These are phyloP conservation scores for Heliconius charithonia DNA, from an alignment of 2,888 invertebrate genomes.

Conservation along the genomic window DNA sequence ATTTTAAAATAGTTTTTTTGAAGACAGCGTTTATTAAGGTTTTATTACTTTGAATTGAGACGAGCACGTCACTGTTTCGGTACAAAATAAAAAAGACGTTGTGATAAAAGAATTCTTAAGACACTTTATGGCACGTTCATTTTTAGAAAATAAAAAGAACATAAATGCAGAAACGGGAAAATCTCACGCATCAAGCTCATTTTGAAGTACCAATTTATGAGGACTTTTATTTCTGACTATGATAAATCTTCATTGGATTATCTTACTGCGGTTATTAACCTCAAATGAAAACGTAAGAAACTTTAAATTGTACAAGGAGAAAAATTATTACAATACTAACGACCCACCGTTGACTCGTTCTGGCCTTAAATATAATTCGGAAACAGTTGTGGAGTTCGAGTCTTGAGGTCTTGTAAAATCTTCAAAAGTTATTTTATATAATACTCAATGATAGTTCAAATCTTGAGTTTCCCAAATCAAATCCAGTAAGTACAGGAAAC, in stretches of 20 bases:
- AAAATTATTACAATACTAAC: conserved; percentile 7
- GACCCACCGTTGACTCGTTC: not conserved
- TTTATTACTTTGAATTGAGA: conserved; percentile 11
- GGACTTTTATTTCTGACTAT: conserved; percentile 40
- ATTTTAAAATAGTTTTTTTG: conserved; percentile 26
- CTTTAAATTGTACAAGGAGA: conserved; percentile 1
- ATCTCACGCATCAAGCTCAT: conserved; percentile 32
- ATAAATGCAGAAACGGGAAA: conserved; percentile 32
- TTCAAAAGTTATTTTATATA: no score
- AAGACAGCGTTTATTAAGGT: conserved; percentile 16
- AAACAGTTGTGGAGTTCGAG: no score
- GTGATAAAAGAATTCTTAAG: conserved; percentile 25
- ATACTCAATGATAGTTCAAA: no score
- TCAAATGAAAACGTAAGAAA: conserved; percentile 15
- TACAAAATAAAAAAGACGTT: conserved; percentile 16
- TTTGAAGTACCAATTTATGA: conserved; percentile 34
- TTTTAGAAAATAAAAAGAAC: conserved; percentile 36
- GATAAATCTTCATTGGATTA: conserved; percentile 31
- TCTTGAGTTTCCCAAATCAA: no score
- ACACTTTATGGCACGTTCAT: conserved; percentile 39
- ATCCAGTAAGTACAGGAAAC: no score
- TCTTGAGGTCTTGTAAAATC: no score
- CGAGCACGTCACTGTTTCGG: conserved; percentile 7
- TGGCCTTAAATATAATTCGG: no score
- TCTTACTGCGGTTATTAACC: conserved; percentile 29